A percentile compares a stretch with the other conserved stretches of the same genome.
phyloP scores from a whole-genome alignment of 1,140 invertebrate species.

The Sitophilus oryzae region DNA sequence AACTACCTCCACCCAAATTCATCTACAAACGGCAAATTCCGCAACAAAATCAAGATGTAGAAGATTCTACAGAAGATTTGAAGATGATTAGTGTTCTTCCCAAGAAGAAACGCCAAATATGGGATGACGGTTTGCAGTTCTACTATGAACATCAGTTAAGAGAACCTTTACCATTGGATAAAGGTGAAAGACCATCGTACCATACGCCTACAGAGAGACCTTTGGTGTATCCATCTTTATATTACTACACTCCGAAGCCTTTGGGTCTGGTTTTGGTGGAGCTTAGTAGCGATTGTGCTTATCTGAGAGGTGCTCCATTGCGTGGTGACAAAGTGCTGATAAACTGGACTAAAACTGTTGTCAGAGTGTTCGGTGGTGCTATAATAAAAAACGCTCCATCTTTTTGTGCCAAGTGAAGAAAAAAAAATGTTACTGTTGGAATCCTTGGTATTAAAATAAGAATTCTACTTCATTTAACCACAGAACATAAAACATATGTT shows the following conservation, averaged over 20 bases:
- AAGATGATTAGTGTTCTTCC: neutral
- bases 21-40: conserved; percentile 4
- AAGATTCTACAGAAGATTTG: neutral
- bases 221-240: neutral
- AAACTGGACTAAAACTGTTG: conserved; percentile 52
- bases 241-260: conserved; percentile 26
- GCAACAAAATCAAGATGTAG: neutral
- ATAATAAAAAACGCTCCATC: conserved; percentile 46
- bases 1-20: neutral
- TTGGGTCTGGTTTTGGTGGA: conserved; percentile 47
- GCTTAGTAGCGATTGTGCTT: conserved; percentile 45
- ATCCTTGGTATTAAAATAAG: too few species aligned
- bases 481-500: too few species aligned
- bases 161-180: conserved; percentile 1
- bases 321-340: conserved; percentile 45
- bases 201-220: neutral
- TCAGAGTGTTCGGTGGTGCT: conserved; percentile 53
- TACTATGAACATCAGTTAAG: neutral
- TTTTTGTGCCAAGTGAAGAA: conserved; percentile 40
- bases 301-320: conserved; percentile 50
- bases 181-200: neutral
- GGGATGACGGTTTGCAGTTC: conserved; percentile 8
- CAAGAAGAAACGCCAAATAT: conserved; percentile 5
- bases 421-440: neutral
- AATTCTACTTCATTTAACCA: too few species aligned